Percentiles rank a stretch among this genome's conserved stretches.
These are phyloP conservation scores for Thymelicus sylvestris DNA, from an alignment of 2,888 invertebrate genomes.

Conservation along the genomic window DNA sequence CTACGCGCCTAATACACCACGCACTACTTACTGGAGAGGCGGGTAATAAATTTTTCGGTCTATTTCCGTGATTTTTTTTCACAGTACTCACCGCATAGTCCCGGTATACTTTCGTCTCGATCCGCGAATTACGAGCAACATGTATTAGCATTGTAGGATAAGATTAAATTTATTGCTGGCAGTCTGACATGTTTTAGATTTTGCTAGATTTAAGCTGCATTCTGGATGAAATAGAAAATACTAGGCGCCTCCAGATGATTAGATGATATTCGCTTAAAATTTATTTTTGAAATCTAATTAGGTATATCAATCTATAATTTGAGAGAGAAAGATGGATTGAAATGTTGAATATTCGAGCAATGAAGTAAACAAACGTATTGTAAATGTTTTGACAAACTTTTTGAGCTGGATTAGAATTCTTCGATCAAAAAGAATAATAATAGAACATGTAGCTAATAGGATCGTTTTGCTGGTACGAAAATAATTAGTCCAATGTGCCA, in stretches of 20 bases:
- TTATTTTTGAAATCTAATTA: too few relatives aligned
- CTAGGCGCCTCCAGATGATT: neutral
- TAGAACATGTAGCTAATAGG: too few relatives aligned
- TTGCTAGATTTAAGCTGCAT: neutral
- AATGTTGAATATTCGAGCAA: too few relatives aligned
- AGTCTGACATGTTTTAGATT: neutral
- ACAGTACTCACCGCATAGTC: constrained; percentile 19
- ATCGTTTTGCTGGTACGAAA: too few relatives aligned
- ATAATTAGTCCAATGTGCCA: too few relatives aligned
- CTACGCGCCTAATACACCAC: constrained; percentile 65
- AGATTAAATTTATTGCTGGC: constrained; percentile 24
- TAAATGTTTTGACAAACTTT: too few relatives aligned
- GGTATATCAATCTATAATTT: too few relatives aligned
- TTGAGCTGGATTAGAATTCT: too few relatives aligned
- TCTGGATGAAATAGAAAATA: neutral
- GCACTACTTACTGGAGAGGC: constrained; percentile 62
- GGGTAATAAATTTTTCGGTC: constrained; percentile 62
- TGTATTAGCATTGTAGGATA: constrained; percentile 27
- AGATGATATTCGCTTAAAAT: neutral
- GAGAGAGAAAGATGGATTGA: too few relatives aligned
- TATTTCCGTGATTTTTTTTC: constrained; percentile 65
- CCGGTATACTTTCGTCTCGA: constrained; percentile 25
- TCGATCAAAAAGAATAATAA: too few relatives aligned
- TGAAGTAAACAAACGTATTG: too few relatives aligned
- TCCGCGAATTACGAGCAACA: constrained; percentile 22